Base-by-base conservation (phyloP, 2,888 invertebrate genomes). In the Melanotus villosus region DNA sequence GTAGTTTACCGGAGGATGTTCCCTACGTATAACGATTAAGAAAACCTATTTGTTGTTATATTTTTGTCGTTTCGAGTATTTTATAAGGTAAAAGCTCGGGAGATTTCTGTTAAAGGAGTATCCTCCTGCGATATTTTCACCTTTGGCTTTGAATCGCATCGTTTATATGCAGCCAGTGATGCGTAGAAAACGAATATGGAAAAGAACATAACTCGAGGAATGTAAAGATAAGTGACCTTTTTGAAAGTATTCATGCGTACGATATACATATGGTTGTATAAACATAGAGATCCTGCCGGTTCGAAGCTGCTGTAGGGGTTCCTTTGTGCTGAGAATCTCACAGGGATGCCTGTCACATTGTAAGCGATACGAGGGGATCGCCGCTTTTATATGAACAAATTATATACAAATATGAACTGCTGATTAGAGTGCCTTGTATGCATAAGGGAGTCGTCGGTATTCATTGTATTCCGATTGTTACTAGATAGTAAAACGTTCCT, bases 361-460 rank as follows among this genome's bases (percentile, higher is more conserved):
- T 79, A 80, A 81, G 80, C 81, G 81, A 82, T 82, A 81, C 72
- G 68, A 80, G 78, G 79, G 83, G 82, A 82, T 80, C 77, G 75
- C 79, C 79, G 78, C 84, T 82, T 84, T 84, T 84, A 83, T 84
- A 83, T 80, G 80, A 78, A 84, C 85, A 85, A 85, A 85, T 85
- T 85, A 85, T 85, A 84, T 84, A 84, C 85, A 85, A 85, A 85
- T 85, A 85, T 84, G 83, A 81, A 84, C 84, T 83, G 80, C 81
- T 83, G 84, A 83, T 84, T 84, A 83, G 78, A 80, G 79, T 78
- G 76, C 72, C 77, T 77, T 75, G 69, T 73, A 74, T 70, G 63
- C 72, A 64, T 57, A 70, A 74, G 69, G 70, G 74, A 73, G 70
- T 63, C 34, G 43, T 45, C 63, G 54, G 67, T 54, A 50, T 62